Evolutionary conservation across 2,888 invertebrate species (phyloP).

Genomic region (Podabrus alpinus): DNA sequence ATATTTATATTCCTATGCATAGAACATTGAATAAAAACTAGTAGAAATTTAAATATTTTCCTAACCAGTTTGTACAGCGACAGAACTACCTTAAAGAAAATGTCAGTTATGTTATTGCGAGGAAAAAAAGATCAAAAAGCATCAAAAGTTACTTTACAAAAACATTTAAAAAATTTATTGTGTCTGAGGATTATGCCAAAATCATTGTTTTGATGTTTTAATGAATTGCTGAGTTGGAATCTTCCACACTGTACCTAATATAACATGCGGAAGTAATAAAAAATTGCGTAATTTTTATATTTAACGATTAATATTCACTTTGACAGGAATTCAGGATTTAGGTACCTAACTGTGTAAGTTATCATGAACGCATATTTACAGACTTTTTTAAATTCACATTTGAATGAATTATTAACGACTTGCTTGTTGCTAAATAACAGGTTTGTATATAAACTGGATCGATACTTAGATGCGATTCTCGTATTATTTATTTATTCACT

Average conservation of each 20-base stretch:
- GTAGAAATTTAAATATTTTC: too few species aligned
- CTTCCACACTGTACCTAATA: not conserved
- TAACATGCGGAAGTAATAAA: not conserved
- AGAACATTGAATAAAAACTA: too few species aligned
- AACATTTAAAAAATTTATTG: too few species aligned
- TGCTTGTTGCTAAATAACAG: not conserved
- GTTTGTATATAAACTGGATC: constrained; percentile 2
- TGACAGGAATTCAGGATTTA: not conserved
- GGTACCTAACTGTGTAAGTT: not conserved
- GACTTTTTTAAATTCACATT: not conserved
- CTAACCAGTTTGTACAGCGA: too few species aligned
- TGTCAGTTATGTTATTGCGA: too few species aligned
- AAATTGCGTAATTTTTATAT: not conserved
- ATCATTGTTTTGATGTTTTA: not conserved
- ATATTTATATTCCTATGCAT: too few species aligned
- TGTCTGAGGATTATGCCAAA: too few species aligned
- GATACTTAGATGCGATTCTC: constrained; percentile 14
- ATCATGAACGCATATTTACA: not conserved
- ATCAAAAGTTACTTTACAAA: too few species aligned
- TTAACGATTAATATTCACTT: not conserved
- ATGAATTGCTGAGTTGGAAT: not conserved
- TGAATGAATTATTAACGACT: not conserved
- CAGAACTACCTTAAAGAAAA: too few species aligned
- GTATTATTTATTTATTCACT: constrained; percentile 18
- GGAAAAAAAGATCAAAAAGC: too few species aligned